Evolutionary conservation across 2,113 vertebrate species (phyloP).

Genomic region (Trogon surrucura): DNA sequence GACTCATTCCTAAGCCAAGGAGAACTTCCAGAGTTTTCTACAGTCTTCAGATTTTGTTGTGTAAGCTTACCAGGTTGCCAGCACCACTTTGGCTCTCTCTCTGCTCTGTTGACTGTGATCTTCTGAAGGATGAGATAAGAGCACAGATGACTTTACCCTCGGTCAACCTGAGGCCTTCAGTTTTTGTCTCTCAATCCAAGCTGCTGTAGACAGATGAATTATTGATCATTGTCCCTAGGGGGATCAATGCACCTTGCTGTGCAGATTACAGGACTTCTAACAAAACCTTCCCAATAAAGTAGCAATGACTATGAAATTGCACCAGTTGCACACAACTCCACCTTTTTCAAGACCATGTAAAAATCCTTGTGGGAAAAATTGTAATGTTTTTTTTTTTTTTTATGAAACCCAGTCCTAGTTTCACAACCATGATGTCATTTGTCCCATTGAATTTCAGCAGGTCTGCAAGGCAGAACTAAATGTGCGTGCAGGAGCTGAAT

Average conservation of each 20-base stretch:
- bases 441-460: not conserved
- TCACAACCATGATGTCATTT: not conserved
- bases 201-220: not conserved
- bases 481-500: not conserved
- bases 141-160: not conserved
- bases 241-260: not conserved
- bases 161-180: not conserved
- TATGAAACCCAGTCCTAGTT: not conserved
- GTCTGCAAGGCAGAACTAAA: not conserved
- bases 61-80: not conserved
- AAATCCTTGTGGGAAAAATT: not conserved
- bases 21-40: not conserved
- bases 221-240: not conserved
- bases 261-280: not conserved
- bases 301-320: not conserved
- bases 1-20: not conserved
- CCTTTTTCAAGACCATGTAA: not conserved
- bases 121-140: not conserved
- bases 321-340: not conserved
- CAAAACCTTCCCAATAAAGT: not conserved
- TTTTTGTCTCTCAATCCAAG: not conserved
- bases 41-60: not conserved
- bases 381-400: not conserved
- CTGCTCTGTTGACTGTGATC: not conserved
- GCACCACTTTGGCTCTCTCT: not conserved